Evolutionary conservation across 2,797 vertebrate genomes (phyloP), one percentile per base, ranked within the genome.

Genomic region (Spheniscus humboldti): DNA sequence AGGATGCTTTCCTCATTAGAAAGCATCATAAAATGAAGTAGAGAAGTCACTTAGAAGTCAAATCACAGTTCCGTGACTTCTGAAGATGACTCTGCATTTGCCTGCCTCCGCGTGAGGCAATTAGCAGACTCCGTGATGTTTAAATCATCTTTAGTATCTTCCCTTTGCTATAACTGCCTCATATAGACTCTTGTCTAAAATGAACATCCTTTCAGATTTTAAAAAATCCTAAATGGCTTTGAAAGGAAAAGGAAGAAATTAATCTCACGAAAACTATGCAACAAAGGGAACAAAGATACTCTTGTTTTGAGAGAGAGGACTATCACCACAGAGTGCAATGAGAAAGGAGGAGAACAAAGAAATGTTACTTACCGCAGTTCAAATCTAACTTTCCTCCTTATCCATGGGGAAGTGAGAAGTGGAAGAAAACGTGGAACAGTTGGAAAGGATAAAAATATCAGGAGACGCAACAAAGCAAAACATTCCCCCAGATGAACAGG

Each of bases 361-460:
- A 79, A 64, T 52, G 24, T 60, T 91, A 52, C 75, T 86, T 72
- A 45, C 18, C 72, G 27, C 35, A 62, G 60, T 47, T 92, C 78
- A 95, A n/a, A 89, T 73, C 20, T 57, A 77, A 86, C 68, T 72
- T 83, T 85, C 35, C n/a, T 92, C 53, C 50, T 77, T 74, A 71
- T 71, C 90, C 50, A 31, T 3, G 19, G 50, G 56, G 77, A 93
- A 94, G 39, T 45, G 52, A 92, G 86, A 92, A 89, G 90, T 24
- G 28, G 41, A 82, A 78, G 59, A 85, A 86, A 91, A 82, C 3
- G 6, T 39, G 64, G 56, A 87, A 76, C 77, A 94, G 53, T 13
- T 94, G 80, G 83, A 84, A 94, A 94, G 66, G 31, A 72, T 45
- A 84, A 77, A 93, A 94, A 75, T 72, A 87, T 19, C 86, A 94